A percentile compares a stretch with the other conserved stretches of the same genome.
These are phyloP conservation scores for Triplophysa siluroides DNA, from an alignment of 2,113 vertebrate species.

Conservation along the genomic window DNA sequence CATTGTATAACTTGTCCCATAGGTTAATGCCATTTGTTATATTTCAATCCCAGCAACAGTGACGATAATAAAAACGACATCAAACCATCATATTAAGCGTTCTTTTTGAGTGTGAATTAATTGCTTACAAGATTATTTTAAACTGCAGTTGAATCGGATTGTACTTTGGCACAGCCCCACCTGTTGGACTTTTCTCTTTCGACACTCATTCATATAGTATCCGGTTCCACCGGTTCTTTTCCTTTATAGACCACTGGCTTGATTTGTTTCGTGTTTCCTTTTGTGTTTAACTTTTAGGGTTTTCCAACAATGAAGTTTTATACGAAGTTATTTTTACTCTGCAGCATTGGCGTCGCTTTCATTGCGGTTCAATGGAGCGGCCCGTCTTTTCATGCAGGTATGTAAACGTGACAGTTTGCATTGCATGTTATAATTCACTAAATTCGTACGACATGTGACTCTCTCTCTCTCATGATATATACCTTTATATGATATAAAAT, in stretches of 20 bases:
- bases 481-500: background rate
- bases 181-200: background rate
- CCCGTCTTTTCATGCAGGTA: conserved; percentile 67
- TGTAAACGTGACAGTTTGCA: conserved; percentile 15
- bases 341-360: conserved; percentile 55
- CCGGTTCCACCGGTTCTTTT: background rate
- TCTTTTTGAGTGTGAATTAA: background rate
- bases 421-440: background rate
- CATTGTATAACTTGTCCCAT: no score
- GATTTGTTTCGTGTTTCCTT: background rate
- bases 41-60: no score
- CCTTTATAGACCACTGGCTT: background rate
- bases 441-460: no score
- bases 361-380: conserved; percentile 64
- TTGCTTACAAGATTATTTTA: background rate
- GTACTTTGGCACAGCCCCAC: conserved; percentile 2
- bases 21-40: no score
- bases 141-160: background rate
- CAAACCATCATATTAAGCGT: no score
- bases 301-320: conserved; percentile 57
- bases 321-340: conserved; percentile 55
- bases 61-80: background rate
- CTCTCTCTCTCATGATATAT: no score
- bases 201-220: background rate
- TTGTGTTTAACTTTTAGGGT: background rate